phyloP scores from a whole-genome alignment of 53 echinoderm and acorn worm genomes.

The Antedon mediterranea region DNA sequence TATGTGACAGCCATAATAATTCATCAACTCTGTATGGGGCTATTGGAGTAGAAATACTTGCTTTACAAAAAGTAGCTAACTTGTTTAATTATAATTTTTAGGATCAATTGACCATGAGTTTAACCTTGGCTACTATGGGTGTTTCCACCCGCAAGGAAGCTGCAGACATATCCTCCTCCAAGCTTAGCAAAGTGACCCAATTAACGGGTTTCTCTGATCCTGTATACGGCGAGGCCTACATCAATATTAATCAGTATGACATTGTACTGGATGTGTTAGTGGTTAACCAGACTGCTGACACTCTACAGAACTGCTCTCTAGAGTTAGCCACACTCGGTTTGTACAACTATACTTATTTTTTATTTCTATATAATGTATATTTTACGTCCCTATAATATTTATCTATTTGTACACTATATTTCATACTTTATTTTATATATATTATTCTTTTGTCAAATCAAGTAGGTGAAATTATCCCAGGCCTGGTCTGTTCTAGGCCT shows the following conservation, averaged over 20 bases:
- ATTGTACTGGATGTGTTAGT: slow-evolving; percentile 87
- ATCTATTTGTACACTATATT: too few species aligned
- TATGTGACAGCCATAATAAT: too few species aligned
- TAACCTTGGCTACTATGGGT: slow-evolving; percentile 94
- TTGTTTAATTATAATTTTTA: slow-evolving; percentile 6
- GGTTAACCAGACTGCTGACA: slow-evolving; percentile 87
- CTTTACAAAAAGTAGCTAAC: too few species aligned
- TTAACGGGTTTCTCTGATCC: slow-evolving; percentile 99
- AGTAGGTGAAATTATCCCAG: too few species aligned
- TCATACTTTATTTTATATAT: too few species aligned
- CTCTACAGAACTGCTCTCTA: slow-evolving; percentile 87
- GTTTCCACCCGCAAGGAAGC: slow-evolving; percentile 68
- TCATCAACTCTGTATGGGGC: too few species aligned
- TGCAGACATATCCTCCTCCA: slow-evolving; percentile 69
- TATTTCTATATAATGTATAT: too few species aligned
- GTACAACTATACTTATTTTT: slow-evolving; percentile 4
- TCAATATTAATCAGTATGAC: slow-evolving; percentile 99
- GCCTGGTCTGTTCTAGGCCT: too few species aligned
- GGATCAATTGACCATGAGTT: slow-evolving; percentile 92
- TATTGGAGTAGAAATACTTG: too few species aligned
- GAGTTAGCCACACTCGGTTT: slow-evolving; percentile 95
- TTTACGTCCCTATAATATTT: background rate
- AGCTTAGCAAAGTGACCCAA: slow-evolving; percentile 97
- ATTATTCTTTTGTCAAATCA: too few species aligned
- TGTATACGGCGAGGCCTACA: slow-evolving; percentile 91